Conservation (phyloP, 2,888 invertebrate species). For the Drosophila maculinotata region DNA sequence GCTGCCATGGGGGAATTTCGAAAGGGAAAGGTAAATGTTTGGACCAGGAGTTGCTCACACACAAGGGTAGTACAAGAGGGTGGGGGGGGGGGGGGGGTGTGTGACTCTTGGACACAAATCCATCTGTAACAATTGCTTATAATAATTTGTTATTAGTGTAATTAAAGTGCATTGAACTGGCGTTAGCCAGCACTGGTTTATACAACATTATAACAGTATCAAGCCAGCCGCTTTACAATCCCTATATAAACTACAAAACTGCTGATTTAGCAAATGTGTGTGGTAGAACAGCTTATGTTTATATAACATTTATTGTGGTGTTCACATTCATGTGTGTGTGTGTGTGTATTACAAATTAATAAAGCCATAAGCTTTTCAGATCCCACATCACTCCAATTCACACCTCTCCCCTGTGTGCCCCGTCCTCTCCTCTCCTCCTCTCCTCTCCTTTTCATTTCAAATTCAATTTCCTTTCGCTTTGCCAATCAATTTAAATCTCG, state of each 20-base stretch:
- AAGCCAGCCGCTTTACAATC: no score
- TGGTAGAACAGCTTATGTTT: conserved; percentile 19
- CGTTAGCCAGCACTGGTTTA: not conserved
- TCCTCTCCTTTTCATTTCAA: conserved; percentile 46
- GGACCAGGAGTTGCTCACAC: conserved; percentile 14
- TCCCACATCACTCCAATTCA: conserved; percentile 1
- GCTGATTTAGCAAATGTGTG: no score
- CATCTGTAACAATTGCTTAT: conserved; percentile 28
- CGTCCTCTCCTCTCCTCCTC: not conserved
- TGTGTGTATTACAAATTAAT: conserved; percentile 5
- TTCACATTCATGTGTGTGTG: conserved; percentile 1
- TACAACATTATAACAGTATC: conserved; percentile 3
- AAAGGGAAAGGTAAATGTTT: conserved; percentile 24
- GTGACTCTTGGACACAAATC: conserved; percentile 57
- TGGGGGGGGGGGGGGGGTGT: not conserved
- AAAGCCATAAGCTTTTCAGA: not conserved
- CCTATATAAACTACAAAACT: no score
- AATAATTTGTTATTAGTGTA: conserved; percentile 29
- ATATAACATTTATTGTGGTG: conserved; percentile 5
- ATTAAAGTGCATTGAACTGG: not conserved
- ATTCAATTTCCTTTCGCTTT: conserved; percentile 76
- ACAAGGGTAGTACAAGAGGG: conserved; percentile 8
- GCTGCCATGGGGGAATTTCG: conserved; percentile 8
- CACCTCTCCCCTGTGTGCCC: not conserved
- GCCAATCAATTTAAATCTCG: conserved; percentile 73